phyloP scores from a whole-genome alignment of 2,797 vertebrate species.

The Spinus pinus region DNA sequence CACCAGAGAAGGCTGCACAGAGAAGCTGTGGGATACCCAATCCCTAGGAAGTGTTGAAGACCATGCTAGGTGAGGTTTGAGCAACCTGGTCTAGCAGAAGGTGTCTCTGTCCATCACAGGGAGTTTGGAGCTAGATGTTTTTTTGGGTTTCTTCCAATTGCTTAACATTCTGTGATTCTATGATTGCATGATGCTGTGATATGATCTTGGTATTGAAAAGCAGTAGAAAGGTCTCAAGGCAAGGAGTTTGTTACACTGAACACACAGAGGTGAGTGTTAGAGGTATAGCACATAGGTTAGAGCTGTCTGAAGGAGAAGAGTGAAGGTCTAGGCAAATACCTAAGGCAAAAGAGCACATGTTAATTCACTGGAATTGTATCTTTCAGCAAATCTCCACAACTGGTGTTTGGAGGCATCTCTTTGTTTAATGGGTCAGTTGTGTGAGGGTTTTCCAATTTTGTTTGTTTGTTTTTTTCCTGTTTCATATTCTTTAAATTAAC shows the following conservation, averaged over 20 bases:
- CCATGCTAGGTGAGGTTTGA: neutral
- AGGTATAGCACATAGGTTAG: neutral
- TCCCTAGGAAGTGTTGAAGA: neutral
- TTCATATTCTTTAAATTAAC: neutral
- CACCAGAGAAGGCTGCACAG: neutral
- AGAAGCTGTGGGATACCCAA: neutral
- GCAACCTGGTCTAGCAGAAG: neutral
- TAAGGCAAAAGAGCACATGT: neutral
- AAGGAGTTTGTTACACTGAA: neutral
- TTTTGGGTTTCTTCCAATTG: neutral
- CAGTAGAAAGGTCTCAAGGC: neutral
- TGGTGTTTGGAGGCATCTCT: neutral
- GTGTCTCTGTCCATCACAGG: neutral
- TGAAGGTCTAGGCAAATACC: neutral
- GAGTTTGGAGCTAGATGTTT: neutral
- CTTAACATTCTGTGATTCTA: neutral
- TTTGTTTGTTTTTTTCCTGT: neutral
- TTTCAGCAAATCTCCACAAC: neutral
- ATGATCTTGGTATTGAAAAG: neutral
- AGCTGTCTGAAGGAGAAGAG: neutral
- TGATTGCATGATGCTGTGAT: neutral
- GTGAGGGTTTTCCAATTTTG: neutral
- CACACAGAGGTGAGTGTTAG: neutral
- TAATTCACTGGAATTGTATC: neutral
- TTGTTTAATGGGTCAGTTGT: neutral